Evolutionary conservation across 2,113 vertebrate species (phyloP).

Genomic region (Brachyhypopomus gauderio): DNA sequence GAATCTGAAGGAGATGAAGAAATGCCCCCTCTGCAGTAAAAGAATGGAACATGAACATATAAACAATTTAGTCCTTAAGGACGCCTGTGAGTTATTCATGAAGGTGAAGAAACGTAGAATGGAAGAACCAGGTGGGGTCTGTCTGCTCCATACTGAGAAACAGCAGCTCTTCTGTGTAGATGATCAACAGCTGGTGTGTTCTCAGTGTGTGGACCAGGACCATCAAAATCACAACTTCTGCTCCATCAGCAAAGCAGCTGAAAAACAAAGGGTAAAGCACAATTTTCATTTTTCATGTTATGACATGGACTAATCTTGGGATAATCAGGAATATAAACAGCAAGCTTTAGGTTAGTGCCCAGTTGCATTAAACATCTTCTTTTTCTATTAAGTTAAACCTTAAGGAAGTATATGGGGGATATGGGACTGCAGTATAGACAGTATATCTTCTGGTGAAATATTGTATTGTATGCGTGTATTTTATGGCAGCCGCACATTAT

Average conservation of each 20-base stretch:
- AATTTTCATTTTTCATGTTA: not conserved
- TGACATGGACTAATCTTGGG: not conserved
- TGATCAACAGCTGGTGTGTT: constrained; percentile 28
- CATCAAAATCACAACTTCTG: constrained; percentile 33
- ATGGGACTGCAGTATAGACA: no score
- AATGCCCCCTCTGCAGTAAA: not conserved
- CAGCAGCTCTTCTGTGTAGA: constrained; percentile 13
- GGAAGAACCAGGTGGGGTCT: not conserved
- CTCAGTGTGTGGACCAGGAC: constrained; percentile 8
- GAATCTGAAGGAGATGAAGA: not conserved
- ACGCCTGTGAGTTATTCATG: constrained; percentile 3
- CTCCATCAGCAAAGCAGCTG: constrained; percentile 17
- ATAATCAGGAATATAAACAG: no score
- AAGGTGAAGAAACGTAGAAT: not conserved
- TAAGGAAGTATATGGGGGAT: no score
- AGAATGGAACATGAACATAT: not conserved
- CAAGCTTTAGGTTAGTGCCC: no score
- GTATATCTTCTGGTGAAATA: no score
- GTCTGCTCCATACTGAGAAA: constrained; percentile 6
- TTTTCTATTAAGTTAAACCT: no score
- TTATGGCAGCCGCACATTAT: no score
- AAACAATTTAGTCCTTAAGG: constrained; percentile 2
- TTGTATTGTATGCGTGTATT: no score
- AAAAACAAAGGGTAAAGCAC: not conserved
- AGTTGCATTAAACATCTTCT: no score